phyloP scores from a whole-genome alignment of 37 sponge, comb jelly and placozoan species.

The Agelas oroides region DNA sequence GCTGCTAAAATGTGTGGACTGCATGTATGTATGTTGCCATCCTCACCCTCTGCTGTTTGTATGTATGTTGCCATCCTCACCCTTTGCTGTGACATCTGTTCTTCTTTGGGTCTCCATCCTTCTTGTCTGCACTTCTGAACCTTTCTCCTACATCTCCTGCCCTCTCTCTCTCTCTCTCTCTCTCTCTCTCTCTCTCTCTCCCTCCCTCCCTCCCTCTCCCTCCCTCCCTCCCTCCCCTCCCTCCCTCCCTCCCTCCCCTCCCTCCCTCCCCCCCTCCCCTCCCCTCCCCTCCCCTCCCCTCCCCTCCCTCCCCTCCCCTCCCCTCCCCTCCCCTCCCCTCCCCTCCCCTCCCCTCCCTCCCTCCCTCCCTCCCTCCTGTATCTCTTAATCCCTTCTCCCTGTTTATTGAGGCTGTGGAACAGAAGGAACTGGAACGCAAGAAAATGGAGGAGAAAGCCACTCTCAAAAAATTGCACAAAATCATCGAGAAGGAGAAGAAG shows the following conservation, averaged over 20 bases:
- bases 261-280: background rate
- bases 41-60: too few species aligned
- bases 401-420: conserved; percentile 62
- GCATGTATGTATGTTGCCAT: too few species aligned
- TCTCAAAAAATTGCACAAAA: conserved; percentile 37
- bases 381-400: too few species aligned
- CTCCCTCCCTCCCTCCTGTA: background rate
- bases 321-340: background rate
- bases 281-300: background rate
- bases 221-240: background rate
- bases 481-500: conserved; percentile 56
- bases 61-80: too few species aligned
- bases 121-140: too few species aligned
- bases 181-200: conserved; percentile 7
- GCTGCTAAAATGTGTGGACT: too few species aligned
- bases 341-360: background rate
- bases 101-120: too few species aligned
- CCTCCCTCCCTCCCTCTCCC: background rate
- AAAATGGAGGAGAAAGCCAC: conserved; percentile 40
- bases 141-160: background rate
- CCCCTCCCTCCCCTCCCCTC: background rate
- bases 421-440: conserved; percentile 44
- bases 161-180: background rate
- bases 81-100: too few species aligned
- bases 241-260: background rate